Evolutionary conservation across 2,888 invertebrate genomes (phyloP).

Genomic region (Hypsopygia costalis): DNA sequence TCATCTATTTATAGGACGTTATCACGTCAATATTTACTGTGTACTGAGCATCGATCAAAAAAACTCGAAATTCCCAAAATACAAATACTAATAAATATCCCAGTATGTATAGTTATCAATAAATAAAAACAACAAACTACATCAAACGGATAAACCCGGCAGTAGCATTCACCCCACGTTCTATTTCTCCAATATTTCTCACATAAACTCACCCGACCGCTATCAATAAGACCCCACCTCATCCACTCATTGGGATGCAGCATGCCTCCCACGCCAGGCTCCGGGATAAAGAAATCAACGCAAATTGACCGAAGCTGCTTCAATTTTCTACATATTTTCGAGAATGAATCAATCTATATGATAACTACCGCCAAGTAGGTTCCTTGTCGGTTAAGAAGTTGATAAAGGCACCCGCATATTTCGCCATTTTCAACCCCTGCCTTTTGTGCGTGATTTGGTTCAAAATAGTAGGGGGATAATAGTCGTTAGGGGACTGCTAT

Average conservation of each 20-base stretch:
- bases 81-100: not conserved
- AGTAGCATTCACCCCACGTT: not conserved
- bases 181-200: not conserved
- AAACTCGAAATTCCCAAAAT: not conserved
- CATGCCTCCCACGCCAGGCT: conserved; percentile 27
- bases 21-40: too few species aligned
- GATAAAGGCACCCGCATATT: conserved; percentile 13
- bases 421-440: not conserved
- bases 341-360: conserved; percentile 53
- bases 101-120: not conserved
- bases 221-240: conserved; percentile 19
- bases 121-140: conserved; percentile 1
- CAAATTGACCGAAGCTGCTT: conserved; percentile 50
- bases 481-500: not conserved
- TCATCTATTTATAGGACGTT: too few species aligned
- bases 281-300: conserved; percentile 67
- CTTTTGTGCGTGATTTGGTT: not conserved
- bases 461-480: not conserved
- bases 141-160: not conserved
- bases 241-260: conserved; percentile 45
- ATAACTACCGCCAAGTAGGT: conserved; percentile 21
- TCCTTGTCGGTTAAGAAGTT: conserved; percentile 13
- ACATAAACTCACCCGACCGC: conserved; percentile 11
- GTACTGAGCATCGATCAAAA: too few species aligned
- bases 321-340: conserved; percentile 43